Evolutionary conservation across 2,113 vertebrate species (phyloP).

Genomic region (Thamnophis sirtalis): DNA sequence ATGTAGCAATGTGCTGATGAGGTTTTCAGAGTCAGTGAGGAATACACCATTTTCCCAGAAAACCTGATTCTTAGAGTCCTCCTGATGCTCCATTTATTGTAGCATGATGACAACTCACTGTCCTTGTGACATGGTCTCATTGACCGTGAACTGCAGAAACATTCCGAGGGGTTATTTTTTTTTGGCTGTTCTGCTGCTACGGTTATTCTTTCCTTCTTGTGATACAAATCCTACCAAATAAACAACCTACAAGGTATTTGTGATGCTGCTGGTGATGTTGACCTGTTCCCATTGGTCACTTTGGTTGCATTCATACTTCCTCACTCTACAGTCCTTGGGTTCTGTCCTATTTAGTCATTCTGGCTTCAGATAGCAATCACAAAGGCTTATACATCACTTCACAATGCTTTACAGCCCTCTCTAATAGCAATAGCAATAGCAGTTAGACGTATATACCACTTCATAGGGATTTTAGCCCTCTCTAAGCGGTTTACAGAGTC

Average conservation of each 20-base stretch:
- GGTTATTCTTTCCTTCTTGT: background rate
- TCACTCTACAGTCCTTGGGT: background rate
- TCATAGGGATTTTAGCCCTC: too few relatives aligned
- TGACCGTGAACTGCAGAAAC: background rate
- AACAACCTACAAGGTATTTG: background rate
- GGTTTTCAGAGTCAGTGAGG: background rate
- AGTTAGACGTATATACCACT: too few relatives aligned
- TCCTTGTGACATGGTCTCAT: background rate
- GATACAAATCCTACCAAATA: background rate
- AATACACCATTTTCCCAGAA: background rate
- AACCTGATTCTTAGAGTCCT: background rate
- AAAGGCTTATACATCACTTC: too few relatives aligned
- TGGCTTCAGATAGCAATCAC: background rate
- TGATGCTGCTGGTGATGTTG: background rate
- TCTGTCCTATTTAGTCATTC: background rate
- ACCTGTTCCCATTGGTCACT: background rate
- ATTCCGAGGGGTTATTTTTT: background rate
- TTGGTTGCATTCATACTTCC: background rate
- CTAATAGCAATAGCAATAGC: too few relatives aligned
- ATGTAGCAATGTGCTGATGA: background rate
- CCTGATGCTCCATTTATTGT: background rate
- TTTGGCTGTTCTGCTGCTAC: background rate
- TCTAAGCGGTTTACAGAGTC: too few relatives aligned
- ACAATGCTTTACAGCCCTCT: too few relatives aligned
- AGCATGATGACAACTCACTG: background rate